Evolutionary conservation across 2,113 vertebrate species (phyloP).

Genomic region (Phaethon lepturus): DNA sequence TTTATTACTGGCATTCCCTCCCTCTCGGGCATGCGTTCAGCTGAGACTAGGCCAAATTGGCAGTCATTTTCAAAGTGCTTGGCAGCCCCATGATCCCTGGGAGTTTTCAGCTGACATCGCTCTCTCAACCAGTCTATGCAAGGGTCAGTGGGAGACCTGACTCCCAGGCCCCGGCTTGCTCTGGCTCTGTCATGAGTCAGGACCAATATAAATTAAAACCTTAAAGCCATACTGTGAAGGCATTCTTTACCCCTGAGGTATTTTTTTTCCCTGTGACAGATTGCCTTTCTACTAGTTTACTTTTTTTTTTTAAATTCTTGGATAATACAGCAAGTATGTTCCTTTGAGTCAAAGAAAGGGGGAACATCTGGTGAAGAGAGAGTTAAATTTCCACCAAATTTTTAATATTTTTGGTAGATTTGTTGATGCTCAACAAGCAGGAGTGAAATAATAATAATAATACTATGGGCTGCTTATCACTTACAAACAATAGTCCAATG

Average conservation of each 20-base stretch:
- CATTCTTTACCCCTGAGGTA: slow-evolving; percentile 78
- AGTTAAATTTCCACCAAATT: slow-evolving; percentile 80
- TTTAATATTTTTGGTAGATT: slow-evolving; percentile 73
- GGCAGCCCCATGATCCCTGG: slow-evolving; percentile 87
- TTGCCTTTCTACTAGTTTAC: slow-evolving; percentile 77
- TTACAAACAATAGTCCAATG: slow-evolving; percentile 76
- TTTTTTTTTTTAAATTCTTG: slow-evolving; percentile 7
- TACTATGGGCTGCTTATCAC: slow-evolving; percentile 73
- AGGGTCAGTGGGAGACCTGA: slow-evolving; percentile 86
- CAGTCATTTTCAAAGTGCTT: slow-evolving; percentile 88
- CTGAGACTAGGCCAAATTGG: slow-evolving; percentile 94
- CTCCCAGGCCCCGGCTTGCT: slow-evolving; percentile 81
- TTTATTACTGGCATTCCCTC: slow-evolving; percentile 86
- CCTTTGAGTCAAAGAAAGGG: slow-evolving; percentile 69
- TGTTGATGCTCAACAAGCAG: slow-evolving; percentile 76
- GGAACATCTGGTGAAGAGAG: slow-evolving; percentile 74
- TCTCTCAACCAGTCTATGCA: slow-evolving; percentile 81
- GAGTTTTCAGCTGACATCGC: slow-evolving; percentile 86
- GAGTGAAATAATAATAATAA: slow-evolving; percentile 77
- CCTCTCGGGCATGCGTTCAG: slow-evolving; percentile 87
- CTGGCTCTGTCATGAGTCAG: slow-evolving; percentile 85
- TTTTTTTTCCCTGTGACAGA: slow-evolving; percentile 76
- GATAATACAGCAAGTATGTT: slow-evolving; percentile 65
- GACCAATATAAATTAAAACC: slow-evolving; percentile 89
- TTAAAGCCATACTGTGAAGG: slow-evolving; percentile 84